Evolutionary conservation across 2,113 vertebrate species (phyloP).

Genomic region (Tangachromis dhanisi): DNA sequence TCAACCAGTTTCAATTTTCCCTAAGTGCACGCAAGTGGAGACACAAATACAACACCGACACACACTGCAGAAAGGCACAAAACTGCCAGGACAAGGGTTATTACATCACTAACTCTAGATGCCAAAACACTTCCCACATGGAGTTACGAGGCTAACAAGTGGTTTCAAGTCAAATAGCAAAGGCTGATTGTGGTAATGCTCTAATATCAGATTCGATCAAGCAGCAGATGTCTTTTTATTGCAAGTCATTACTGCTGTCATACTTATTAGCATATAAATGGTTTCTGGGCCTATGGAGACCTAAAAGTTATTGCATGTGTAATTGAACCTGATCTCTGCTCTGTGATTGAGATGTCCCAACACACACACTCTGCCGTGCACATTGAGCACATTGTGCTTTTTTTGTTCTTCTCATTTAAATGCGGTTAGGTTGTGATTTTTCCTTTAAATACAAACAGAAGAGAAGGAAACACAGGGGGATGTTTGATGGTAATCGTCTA

Average conservation of each 20-base stretch:
- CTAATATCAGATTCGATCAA: conserved; percentile 58
- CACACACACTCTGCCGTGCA: not conserved
- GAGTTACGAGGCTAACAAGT: conserved; percentile 39
- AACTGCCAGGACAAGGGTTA: not conserved
- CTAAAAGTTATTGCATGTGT: conserved; percentile 60
- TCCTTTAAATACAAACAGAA: not conserved
- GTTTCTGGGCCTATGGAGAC: conserved; percentile 53
- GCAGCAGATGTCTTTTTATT: conserved; percentile 65
- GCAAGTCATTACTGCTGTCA: conserved; percentile 59
- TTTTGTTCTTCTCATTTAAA: not conserved
- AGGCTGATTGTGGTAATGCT: conserved; percentile 45
- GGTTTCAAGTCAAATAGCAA: conserved; percentile 38
- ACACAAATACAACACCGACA: not conserved
- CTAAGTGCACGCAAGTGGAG: not conserved
- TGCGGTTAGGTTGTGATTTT: not conserved
- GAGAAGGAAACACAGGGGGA: not conserved
- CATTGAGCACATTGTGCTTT: not conserved
- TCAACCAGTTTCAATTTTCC: not conserved
- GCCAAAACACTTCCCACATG: conserved; percentile 41
- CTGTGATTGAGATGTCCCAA: conserved; percentile 54
- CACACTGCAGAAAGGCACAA: not conserved
- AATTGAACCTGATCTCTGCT: conserved; percentile 60
- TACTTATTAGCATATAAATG: conserved; percentile 69
- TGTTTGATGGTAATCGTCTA: not conserved
- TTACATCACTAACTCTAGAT: not conserved